Evolutionary conservation across 1,140 invertebrate species (phyloP).

Genomic region (Trichomalopsis sarcophagae): DNA sequence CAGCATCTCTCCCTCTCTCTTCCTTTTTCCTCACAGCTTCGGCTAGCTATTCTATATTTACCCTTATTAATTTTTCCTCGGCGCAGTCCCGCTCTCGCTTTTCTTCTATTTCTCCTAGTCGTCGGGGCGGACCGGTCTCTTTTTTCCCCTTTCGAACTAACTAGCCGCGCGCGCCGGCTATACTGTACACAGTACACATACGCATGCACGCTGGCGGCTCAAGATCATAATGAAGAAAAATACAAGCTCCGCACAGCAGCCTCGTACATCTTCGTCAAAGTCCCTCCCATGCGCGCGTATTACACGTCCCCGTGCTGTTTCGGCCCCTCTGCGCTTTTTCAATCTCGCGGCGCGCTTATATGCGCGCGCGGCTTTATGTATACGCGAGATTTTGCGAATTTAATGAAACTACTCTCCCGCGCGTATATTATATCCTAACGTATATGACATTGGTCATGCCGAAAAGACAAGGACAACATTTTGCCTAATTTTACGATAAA

Average conservation of each 20-base stretch:
- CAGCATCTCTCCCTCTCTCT: constrained; percentile 39
- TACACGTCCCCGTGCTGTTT: background rate
- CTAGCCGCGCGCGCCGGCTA: constrained; percentile 22
- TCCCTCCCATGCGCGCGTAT: background rate
- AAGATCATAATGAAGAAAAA: constrained; percentile 62
- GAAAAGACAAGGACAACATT: background rate
- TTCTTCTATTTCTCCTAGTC: background rate
- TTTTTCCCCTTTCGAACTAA: constrained; percentile 5
- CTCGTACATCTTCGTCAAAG: constrained; percentile 50
- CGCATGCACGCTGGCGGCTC: constrained; percentile 38
- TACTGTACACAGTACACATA: background rate
- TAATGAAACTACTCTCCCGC: too few species aligned
- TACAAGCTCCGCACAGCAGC: constrained; percentile 49
- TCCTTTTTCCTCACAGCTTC: background rate
- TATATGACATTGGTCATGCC: too few species aligned
- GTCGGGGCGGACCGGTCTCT: background rate
- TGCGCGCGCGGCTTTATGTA: background rate
- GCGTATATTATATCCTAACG: too few species aligned
- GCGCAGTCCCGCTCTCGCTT: constrained; percentile 28
- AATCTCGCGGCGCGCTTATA: background rate
- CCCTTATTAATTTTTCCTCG: constrained; percentile 58
- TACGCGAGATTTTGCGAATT: too few species aligned
- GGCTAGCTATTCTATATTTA: constrained; percentile 36
- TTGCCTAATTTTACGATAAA: too few species aligned
- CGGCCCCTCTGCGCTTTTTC: background rate